A percentile compares a stretch with the other conserved stretches of the same genome.
These are phyloP conservation scores for Idaea straminata DNA, from an alignment of 2,888 invertebrate genomes.

Conservation along the genomic window DNA sequence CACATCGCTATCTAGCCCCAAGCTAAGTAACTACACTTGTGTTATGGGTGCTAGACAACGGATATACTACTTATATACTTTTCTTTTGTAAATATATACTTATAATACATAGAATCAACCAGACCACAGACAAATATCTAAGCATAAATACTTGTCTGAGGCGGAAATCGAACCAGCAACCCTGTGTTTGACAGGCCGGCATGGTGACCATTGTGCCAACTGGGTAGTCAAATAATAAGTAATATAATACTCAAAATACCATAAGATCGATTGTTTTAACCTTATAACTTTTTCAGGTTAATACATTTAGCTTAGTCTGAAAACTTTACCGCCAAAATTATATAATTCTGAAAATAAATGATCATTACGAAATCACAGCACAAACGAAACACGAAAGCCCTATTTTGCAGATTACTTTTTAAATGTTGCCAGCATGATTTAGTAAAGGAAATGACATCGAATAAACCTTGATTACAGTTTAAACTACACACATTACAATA, in stretches of 20 bases:
- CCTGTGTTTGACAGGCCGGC: too few species aligned
- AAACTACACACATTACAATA: slow-evolving; percentile 1
- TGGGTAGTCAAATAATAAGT: background rate
- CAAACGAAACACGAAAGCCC: background rate
- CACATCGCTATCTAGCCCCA: too few species aligned
- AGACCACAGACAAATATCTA: too few species aligned
- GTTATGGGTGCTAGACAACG: too few species aligned
- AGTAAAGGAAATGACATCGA: slow-evolving; percentile 1
- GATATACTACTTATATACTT: too few species aligned
- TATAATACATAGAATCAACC: too few species aligned
- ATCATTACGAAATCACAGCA: background rate
- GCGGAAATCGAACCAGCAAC: too few species aligned
- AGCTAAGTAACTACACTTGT: too few species aligned
- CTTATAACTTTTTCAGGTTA: background rate
- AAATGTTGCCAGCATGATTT: background rate
- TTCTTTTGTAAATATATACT: too few species aligned
- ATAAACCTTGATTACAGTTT: slow-evolving; percentile 1
- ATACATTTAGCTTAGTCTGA: background rate
- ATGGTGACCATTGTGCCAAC: too few species aligned
- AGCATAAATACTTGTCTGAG: too few species aligned
- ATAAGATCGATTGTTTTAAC: background rate
- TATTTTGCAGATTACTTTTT: background rate
- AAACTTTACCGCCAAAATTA: background rate
- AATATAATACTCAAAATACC: background rate
- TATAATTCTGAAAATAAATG: background rate